Evolutionary conservation across 2,797 vertebrate genomes (phyloP).

Genomic region (Dicrostonyx torquatus): DNA sequence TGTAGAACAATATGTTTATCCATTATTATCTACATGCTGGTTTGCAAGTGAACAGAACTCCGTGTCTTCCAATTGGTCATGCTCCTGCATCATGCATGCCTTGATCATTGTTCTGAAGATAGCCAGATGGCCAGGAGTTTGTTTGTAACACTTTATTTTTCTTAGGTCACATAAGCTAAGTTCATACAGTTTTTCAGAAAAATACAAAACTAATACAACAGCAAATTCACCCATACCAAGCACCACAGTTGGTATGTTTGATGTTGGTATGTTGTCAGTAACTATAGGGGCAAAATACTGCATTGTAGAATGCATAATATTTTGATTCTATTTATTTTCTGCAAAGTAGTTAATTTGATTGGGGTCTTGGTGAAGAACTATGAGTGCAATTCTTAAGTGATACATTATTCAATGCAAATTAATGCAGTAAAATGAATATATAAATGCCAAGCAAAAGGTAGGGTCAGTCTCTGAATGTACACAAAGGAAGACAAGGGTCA

Average conservation of each 20-base stretch:
- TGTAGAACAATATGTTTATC: not conserved
- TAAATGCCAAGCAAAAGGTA: slow-evolving; percentile 5
- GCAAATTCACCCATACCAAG: not conserved
- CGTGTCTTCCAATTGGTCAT: not conserved
- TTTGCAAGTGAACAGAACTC: not conserved
- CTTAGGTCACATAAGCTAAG: slow-evolving; percentile 14
- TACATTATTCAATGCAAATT: slow-evolving; percentile 18
- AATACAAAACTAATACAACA: not conserved
- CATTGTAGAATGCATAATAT: not conserved
- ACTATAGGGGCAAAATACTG: not conserved
- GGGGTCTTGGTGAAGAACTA: not conserved
- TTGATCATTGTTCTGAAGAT: not conserved
- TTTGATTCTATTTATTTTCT: not conserved
- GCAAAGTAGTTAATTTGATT: not conserved
- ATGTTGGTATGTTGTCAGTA: not conserved
- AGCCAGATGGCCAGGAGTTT: not conserved
- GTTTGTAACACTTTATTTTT: slow-evolving; percentile 11
- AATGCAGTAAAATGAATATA: not conserved
- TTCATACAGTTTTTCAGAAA: slow-evolving; percentile 24
- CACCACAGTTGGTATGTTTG: not conserved
- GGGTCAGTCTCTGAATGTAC: not conserved
- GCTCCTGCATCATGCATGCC: slow-evolving; percentile 6
- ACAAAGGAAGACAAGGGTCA: not conserved
- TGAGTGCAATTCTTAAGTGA: not conserved
- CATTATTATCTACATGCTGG: not conserved